Conservation (phyloP, 2,888 invertebrate genomes). For the Archips crataeganus region DNA sequence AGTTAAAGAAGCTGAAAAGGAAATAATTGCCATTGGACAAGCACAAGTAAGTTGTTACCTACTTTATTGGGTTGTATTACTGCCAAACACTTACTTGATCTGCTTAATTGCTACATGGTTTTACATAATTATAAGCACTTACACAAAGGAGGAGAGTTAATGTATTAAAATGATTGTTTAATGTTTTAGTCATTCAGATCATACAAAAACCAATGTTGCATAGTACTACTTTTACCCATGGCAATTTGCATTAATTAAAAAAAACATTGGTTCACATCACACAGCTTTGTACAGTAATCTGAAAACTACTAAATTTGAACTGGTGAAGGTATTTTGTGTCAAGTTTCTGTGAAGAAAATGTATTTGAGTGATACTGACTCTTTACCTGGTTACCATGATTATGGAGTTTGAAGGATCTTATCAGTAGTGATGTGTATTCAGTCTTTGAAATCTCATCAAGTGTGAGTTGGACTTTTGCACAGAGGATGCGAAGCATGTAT, state of each 20-base stretch:
- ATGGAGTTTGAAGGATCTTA: too few relatives aligned
- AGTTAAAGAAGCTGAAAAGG: constrained; percentile 86
- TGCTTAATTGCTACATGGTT: not conserved
- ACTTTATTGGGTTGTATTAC: constrained; percentile 3
- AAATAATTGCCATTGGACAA: constrained; percentile 85
- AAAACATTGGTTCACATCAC: not conserved
- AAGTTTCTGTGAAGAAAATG: not conserved
- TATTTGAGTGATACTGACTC: too few relatives aligned
- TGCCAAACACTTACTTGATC: not conserved
- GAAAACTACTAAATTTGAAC: not conserved
- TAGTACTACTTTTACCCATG: not conserved
- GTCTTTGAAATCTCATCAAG: too few relatives aligned
- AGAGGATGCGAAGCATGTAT: too few relatives aligned
- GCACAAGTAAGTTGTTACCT: constrained; percentile 80
- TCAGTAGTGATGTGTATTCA: too few relatives aligned
- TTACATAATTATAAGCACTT: not conserved
- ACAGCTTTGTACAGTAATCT: not conserved
- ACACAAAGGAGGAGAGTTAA: not conserved
- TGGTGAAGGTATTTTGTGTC: not conserved
- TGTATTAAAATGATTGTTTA: not conserved
- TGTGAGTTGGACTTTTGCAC: too few relatives aligned
- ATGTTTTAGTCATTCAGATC: not conserved
- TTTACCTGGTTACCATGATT: too few relatives aligned
- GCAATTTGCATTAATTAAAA: not conserved
- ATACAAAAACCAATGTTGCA: not conserved